Evolutionary conservation across 1,140 invertebrate species (phyloP).

Genomic region (Tetramorium simillimum): DNA sequence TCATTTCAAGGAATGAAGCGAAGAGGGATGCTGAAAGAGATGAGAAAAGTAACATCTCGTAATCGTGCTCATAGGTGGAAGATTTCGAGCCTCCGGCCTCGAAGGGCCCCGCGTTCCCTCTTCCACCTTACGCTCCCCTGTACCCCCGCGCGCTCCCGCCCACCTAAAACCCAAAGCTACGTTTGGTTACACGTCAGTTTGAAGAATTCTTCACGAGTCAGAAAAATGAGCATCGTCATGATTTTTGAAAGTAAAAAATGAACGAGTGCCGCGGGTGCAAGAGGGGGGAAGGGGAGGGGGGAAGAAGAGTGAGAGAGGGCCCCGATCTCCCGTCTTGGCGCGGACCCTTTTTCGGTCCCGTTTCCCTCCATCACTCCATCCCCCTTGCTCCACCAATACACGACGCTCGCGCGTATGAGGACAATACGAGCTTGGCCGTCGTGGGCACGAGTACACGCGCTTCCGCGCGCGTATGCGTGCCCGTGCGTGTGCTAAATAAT

Average conservation of each 20-base stretch:
- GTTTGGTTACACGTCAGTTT: slow-evolving; percentile 84
- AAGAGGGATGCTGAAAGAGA: slow-evolving; percentile 59
- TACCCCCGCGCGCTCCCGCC: slow-evolving; percentile 27
- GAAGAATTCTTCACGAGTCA: slow-evolving; percentile 86
- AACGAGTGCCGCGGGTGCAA: slow-evolving; percentile 73
- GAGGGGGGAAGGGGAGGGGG: slow-evolving; percentile 62
- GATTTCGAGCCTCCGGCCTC: slow-evolving; percentile 69
- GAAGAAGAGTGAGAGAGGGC: slow-evolving; percentile 56
- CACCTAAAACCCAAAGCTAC: slow-evolving; percentile 75
- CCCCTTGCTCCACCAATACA: slow-evolving; percentile 26
- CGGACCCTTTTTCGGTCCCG: slow-evolving; percentile 38
- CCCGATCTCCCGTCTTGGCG: slow-evolving; percentile 39
- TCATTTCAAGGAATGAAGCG: slow-evolving; percentile 51
- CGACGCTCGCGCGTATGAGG: slow-evolving; percentile 18
- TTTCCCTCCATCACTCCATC: slow-evolving; percentile 21
- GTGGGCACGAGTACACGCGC: background rate
- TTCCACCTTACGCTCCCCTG: background rate
- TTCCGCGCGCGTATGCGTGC: background rate
- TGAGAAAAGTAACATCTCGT: slow-evolving; percentile 62
- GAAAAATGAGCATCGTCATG: slow-evolving; percentile 86
- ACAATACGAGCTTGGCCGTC: slow-evolving; percentile 17
- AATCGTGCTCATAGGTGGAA: slow-evolving; percentile 72
- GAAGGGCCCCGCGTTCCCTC: slow-evolving; percentile 20
- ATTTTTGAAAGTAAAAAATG: slow-evolving; percentile 87
- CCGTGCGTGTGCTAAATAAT: slow-evolving; percentile 54